Percentiles rank a stretch among this genome's conserved stretches.
Evolutionary conservation across 92 coral and sea anemone genomes (phyloP).

Genomic region (Phenganax subtilis): DNA sequence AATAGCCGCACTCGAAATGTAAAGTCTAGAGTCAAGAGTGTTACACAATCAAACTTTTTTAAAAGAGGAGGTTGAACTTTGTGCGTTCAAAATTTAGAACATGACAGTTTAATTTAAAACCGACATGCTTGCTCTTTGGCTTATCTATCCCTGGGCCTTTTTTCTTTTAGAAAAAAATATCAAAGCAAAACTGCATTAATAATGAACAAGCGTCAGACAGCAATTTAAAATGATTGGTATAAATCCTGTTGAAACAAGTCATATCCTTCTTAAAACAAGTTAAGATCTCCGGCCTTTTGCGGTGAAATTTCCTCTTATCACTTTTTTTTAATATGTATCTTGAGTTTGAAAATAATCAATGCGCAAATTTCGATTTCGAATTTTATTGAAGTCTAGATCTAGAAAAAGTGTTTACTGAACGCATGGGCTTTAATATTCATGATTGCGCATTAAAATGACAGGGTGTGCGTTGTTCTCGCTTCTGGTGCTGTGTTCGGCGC

Average conservation of each 20-base stretch:
- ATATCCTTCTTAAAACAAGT: conserved; percentile 9
- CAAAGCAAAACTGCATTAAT: background rate
- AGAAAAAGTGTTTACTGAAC: background rate
- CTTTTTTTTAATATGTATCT: background rate
- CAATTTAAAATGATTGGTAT: background rate
- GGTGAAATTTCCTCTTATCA: background rate
- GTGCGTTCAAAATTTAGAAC: no score
- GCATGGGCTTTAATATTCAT: conserved; percentile 9
- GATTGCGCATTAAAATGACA: conserved; percentile 9
- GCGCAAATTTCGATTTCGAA: background rate
- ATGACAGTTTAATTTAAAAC: no score
- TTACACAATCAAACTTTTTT: no score
- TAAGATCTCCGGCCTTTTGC: background rate
- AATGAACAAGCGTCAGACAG: background rate
- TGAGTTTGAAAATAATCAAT: background rate
- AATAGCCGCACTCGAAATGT: no score
- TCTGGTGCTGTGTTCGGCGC: conserved; percentile 11
- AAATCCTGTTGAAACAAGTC: background rate
- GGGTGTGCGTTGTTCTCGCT: conserved; percentile 17
- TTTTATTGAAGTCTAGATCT: background rate
- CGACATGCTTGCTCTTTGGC: no score
- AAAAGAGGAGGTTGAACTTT: no score
- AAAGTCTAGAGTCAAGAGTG: no score
- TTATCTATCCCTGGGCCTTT: no score
- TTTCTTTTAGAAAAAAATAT: no score